Base-by-base conservation (phyloP, 2,888 invertebrate species). In the Biston stratarius region DNA sequence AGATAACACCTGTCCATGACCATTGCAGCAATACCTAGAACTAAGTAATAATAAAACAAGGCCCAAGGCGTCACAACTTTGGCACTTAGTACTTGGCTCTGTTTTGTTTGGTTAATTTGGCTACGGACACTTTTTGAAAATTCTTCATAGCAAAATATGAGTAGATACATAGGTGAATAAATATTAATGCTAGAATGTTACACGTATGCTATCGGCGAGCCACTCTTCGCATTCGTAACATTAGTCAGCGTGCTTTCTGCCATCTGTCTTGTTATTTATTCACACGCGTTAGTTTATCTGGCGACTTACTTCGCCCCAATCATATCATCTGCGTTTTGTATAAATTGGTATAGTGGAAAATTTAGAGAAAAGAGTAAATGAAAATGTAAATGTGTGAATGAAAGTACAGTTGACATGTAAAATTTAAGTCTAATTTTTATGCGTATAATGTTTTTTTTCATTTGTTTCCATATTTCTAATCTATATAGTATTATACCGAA, bases 211-310 rank as follows among this genome's bases (percentile, higher is more conserved):
- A 61, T 56, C 57, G 53, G 62, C 58, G 68, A 63, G 52, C 52
- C 65, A 48, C 33, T 70, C 67, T 59, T 64, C 64, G 74, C 72
- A 69, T 75, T 73, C 69, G 63, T 76, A 74, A 69, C 67, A 75
- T 71, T 62, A 57, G 75, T 67, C 58, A 67, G 57, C 34, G 14
- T 58, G 47, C 61, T 61, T 61, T 61, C 61, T 61, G 61, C 66
- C 45, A 38, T 65, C 51, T 61, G 45, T 51, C 69, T 78, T 82
- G 74, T 83, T 82, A 82, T 81, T 24, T 86, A 82, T 81, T 86
- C 83, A 82, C 81, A 82, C 82, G 83, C 70, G 73, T 76, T 80
- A 81, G 67, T 67, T 67, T 67, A 89, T 89, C 87, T 86, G 75
- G 69, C 70, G 84, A 83, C 81, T 83, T 77, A 83, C 83, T 78